Percentiles rank a stretch among this genome's conserved stretches.
phyloP scores from a whole-genome alignment of 1,140 invertebrate genomes.

The Meteorus sp. region DNA sequence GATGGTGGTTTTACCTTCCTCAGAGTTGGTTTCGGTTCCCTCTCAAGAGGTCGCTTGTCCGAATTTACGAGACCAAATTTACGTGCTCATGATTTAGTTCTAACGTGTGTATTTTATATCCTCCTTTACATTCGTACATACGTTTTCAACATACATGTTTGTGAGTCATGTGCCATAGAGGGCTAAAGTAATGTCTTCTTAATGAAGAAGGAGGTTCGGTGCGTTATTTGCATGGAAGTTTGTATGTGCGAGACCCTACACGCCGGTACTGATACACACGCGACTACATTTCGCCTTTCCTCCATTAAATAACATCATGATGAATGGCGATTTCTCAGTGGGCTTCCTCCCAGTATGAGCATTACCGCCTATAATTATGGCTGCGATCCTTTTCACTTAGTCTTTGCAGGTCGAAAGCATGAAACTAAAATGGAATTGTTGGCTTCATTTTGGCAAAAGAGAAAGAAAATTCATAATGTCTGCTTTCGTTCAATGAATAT shows the following conservation, averaged over 20 bases:
- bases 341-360: slow-evolving; percentile 28
- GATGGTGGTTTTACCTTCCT: background rate
- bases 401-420: background rate
- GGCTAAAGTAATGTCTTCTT: slow-evolving; percentile 22
- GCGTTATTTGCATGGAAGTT: background rate
- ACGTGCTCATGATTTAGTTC: slow-evolving; percentile 20
- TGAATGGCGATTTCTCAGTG: slow-evolving; percentile 24
- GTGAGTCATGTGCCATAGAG: slow-evolving; percentile 1
- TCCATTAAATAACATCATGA: no score
- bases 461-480: no score
- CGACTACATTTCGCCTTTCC: no score
- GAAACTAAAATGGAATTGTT: no score
- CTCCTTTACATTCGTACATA: slow-evolving; percentile 4
- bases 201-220: slow-evolving; percentile 29
- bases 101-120: background rate
- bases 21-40: background rate
- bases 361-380: slow-evolving; percentile 23
- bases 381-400: slow-evolving; percentile 10
- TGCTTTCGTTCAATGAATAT: no score
- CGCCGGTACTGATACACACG: slow-evolving; percentile 5
- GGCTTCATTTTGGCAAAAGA: no score
- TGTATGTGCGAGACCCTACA: background rate
- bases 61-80: slow-evolving; percentile 22
- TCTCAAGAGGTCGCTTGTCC: slow-evolving; percentile 1
- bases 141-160: no score